Base-by-base conservation (phyloP, 2,888 invertebrate species). In the Clostera curtula region DNA sequence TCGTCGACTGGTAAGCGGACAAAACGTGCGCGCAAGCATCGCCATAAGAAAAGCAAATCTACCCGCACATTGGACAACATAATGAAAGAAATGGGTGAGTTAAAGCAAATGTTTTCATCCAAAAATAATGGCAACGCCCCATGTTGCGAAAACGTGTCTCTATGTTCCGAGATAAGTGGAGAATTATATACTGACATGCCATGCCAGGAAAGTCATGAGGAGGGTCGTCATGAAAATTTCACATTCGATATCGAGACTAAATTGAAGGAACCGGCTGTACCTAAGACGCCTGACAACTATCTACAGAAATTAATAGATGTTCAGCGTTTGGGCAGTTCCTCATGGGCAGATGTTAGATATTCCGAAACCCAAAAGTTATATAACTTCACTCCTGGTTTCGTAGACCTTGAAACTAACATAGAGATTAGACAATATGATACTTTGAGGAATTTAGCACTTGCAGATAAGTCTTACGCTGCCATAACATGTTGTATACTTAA, bases 381-480 rank as follows among this genome's bases (percentile, higher is more conserved):
- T 12, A 31, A 29, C 13, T 29, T 27, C 14, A 16, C 29, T 4
- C 43, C 43, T 5, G 45, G 46, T 4, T 40, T 43, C 17, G 31
- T 22, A 28, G 37, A 39, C 2, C 20, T 43, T 5, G 37, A 35
- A 19, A 18, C 29, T 13, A 43, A 44, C 24, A 43, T 43, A 4
- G 40, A 42, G 26, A 23, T 47, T 9, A 41, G 34, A 29, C 13
- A 9, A 2, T 47, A 42, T 33, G 42, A 50, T 17, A 28, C 25
- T 5, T 5, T 25, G 6, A 29, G 34, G 4, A 27, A 43, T n/a
- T 20, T 40, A 5, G 19, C 33, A 3, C 19, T 46, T 23, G 9
- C 39, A 7, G 44, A 46, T 16, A 46, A 37, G 25, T 25, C 41
- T 2, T 46, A 35, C 24, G 38, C 40, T 8, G 43, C 41, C 4